phyloP scores from a whole-genome alignment of 2,113 vertebrate genomes.

The Spilogale gracilis region DNA sequence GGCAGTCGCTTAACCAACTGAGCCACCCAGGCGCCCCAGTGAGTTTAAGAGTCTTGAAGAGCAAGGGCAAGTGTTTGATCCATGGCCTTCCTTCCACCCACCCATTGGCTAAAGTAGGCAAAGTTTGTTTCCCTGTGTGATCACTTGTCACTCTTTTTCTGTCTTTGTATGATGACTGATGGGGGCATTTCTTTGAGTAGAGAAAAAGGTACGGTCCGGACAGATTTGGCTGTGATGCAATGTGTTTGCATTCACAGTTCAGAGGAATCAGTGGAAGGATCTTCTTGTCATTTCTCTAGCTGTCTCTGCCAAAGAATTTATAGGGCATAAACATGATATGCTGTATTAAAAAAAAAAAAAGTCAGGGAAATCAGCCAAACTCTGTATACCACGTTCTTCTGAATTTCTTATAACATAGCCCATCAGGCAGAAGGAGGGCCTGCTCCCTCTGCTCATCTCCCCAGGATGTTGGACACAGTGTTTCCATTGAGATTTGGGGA shows the following conservation, averaged over 20 bases:
- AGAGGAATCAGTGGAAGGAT: background rate
- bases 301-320: background rate
- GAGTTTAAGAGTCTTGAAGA: background rate
- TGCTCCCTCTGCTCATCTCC: background rate
- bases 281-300: constrained; percentile 40
- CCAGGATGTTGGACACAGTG: background rate
- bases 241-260: background rate
- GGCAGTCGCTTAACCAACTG: no score
- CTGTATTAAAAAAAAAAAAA: background rate
- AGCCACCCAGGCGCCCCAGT: no score
- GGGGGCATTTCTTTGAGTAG: background rate
- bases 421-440: background rate
- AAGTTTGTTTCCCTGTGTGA: background rate
- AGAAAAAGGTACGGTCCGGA: background rate
- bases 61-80: background rate
- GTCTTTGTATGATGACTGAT: background rate
- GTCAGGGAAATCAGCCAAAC: background rate
- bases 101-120: background rate
- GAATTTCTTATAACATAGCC: background rate
- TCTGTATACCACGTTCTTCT: background rate
- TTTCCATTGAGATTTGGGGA: background rate
- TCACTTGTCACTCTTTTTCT: background rate
- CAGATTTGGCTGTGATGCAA: background rate
- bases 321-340: background rate
- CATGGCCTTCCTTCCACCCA: background rate